A percentile compares a stretch with the other conserved stretches of the same genome.
Conservation (phyloP, 2,888 invertebrate genomes). For the Aromia moschata region DNA sequence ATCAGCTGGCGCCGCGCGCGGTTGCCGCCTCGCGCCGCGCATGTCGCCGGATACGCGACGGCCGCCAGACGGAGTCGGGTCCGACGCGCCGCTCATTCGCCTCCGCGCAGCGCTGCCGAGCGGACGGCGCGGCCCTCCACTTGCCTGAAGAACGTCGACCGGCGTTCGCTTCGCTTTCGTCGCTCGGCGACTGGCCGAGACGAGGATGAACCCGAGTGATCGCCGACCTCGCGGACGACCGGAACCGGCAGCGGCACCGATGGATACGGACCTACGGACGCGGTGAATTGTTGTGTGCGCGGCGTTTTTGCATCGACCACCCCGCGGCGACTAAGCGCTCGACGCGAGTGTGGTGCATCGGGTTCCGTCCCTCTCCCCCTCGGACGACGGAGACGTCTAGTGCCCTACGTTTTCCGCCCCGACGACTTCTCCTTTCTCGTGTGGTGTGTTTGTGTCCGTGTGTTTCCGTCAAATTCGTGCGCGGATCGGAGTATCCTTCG, state of each 20-base stretch:
- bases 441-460: too few relatives aligned
- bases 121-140: conserved; percentile 21
- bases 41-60: conserved; percentile 38
- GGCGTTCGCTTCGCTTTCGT: conserved; percentile 38
- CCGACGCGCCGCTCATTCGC: conserved; percentile 23
- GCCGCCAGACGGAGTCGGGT: conserved; percentile 19
- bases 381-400: background rate
- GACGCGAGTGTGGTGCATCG: background rate
- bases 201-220: conserved; percentile 31
- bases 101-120: conserved; percentile 25
- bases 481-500: too few relatives aligned
- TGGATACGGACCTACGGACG: too few relatives aligned
- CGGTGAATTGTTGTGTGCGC: conserved; percentile 42
- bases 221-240: conserved; percentile 26
- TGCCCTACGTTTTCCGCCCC: background rate
- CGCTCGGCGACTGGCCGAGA: conserved; percentile 23
- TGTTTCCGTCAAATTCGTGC: too few relatives aligned
- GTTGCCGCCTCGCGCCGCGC: conserved; percentile 37
- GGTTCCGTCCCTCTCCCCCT: background rate
- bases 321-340: background rate
- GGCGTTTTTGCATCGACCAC: conserved; percentile 29
- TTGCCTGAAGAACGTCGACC: conserved; percentile 30
- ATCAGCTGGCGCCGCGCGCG: conserved; percentile 59
- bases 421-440: too few relatives aligned
- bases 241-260: too few relatives aligned